These are phyloP conservation scores for Daubentonia madagascariensis DNA, from an alignment of 2,113 vertebrate species.

Conservation along the genomic window DNA sequence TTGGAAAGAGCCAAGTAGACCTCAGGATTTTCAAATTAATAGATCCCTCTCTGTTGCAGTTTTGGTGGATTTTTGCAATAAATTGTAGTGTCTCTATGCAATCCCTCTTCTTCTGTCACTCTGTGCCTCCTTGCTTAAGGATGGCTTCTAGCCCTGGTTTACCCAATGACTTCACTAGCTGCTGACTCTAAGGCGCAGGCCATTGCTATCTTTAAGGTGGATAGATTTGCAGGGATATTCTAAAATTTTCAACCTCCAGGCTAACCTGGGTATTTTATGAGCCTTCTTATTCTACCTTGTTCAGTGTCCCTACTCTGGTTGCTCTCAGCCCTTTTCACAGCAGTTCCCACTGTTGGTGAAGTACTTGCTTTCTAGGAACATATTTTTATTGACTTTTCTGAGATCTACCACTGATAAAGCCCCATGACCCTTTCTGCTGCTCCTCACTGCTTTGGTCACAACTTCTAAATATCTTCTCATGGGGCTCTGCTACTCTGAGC, in stretches of 20 bases:
- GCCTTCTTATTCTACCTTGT: neutral
- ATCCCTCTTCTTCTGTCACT: neutral
- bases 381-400: neutral
- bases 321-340: neutral
- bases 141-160: neutral
- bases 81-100: rapidly evolving
- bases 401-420: neutral
- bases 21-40: neutral
- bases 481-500: neutral
- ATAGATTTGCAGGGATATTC: neutral
- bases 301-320: neutral
- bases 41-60: neutral
- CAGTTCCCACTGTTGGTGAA: neutral
- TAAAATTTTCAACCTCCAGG: neutral
- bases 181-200: neutral
- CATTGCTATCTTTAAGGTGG: neutral
- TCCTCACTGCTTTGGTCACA: neutral
- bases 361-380: neutral
- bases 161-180: neutral
- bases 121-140: neutral
- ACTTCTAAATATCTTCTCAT: neutral
- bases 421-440: neutral
- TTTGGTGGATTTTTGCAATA: neutral
- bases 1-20: neutral
- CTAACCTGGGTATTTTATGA: rapidly evolving